Percentiles rank a stretch among this genome's conserved stretches.
These are phyloP conservation scores for Cremastobaeus sp. DNA, from an alignment of 2,888 invertebrate species.

Conservation along the genomic window DNA sequence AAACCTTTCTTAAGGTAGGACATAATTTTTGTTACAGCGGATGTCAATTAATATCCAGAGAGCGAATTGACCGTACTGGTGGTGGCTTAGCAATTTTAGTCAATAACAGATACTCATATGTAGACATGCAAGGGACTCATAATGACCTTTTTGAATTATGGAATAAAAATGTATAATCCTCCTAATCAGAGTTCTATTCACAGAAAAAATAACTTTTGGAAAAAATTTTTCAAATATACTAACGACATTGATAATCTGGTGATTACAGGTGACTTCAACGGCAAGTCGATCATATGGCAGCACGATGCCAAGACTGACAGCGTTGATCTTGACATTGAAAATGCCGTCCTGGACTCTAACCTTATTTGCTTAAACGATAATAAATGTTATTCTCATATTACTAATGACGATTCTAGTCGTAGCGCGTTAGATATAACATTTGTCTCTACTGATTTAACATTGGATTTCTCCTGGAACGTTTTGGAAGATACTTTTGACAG, in stretches of 20 bases:
- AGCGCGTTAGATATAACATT: constrained; percentile 5
- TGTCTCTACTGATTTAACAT: not conserved
- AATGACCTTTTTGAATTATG: too few species aligned
- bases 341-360: not conserved
- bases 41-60: too few species aligned
- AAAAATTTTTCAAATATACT: not conserved
- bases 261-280: constrained; percentile 7
- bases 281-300: constrained; percentile 4
- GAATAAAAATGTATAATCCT: too few species aligned
- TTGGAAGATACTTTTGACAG: not conserved
- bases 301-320: not conserved
- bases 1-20: too few species aligned
- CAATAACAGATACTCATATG: too few species aligned
- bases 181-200: not conserved
- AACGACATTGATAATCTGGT: not conserved
- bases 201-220: constrained; percentile 1
- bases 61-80: too few species aligned
- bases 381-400: not conserved
- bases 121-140: too few species aligned
- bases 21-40: too few species aligned
- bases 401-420: not conserved
- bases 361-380: constrained; percentile 7
- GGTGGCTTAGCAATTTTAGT: too few species aligned
- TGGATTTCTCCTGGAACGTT: constrained; percentile 2
- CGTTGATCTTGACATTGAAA: not conserved